Evolutionary conservation across 2,888 invertebrate species (phyloP), one percentile per base, ranked within the genome.

Genomic region (Athalia rosae): DNA sequence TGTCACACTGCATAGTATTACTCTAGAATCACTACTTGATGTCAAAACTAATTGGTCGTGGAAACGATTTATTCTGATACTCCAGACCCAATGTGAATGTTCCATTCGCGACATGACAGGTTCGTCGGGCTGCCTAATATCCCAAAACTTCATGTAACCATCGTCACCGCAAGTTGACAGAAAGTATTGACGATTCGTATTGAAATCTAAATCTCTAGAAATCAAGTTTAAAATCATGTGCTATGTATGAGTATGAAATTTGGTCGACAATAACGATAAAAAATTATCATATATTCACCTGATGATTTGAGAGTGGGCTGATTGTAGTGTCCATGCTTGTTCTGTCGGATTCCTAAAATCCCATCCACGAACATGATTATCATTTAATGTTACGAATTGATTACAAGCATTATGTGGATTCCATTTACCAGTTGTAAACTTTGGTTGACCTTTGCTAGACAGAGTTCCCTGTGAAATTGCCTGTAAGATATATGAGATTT

Each of bases 151-250:
- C 13, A 97, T 93, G 67, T 95, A 95, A 0, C 98, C 98, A 90
- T 99, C 99, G 89, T 99, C 99, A 0, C 99, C 99, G 81, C 97
- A 98, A 2, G 96, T 97, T 0, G 96, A 97, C 80, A 99, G 88
- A 84, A 96, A 96, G 87, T 98, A 98, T 85, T 98, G 98, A 89
- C 97, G 96, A 90, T 99, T 99, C n/a, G 98, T 97, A 91, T 99
- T 99, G 87, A 98, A 99, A 90, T 99, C 99, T 58, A 99, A 89
- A 87, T 98, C 97, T 76, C 99, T 92, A 66, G 15, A 80, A 83
- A 48, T 53, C 62, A 53, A 28, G 63, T 45, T 59, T 43, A 59
- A 64, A 76, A 76, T 28, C 28, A 28, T 28, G 28, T 28, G 28
- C 28, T 28, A 28, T 28, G 28, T 28, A 28, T 28, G 28, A 28